Base-by-base conservation (phyloP, 2,797 vertebrate species). In the Fratercula arctica region DNA sequence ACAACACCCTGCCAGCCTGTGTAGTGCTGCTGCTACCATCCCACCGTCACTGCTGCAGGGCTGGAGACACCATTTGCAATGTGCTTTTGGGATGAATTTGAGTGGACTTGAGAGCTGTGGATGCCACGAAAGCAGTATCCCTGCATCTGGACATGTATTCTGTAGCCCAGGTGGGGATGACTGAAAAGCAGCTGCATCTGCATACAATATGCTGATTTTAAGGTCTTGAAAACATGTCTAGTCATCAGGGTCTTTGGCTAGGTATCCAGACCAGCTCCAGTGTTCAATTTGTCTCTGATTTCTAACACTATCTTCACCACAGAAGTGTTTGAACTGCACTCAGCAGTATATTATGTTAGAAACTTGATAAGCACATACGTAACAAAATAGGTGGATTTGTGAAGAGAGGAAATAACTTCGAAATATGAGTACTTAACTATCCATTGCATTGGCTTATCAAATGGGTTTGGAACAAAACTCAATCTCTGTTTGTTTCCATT, bases 181-280 rank as follows among this genome's bases (percentile, higher is more conserved):
- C 70, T 78, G 85, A 94, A 96, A 92, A 90, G 77, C 69, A 95
- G 67, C 57, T 78, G 37, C 53, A 80, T 59, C 83, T 94, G 57
- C 88, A 87, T 61, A 80, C 35, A 84, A 24, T 57, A 77, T 45
- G 39, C 37, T 82, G 75, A 84, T 79, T 89, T 89, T 82, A 48
- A 83, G 84, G 51, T 29, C 23, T 23, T 90, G 68, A 73, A 93
- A 93, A 68, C 29, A 68, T 23, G 13, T 69, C 69, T 85, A 76
- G 48, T 25, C 8, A 5, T 79, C 74, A 92, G 46, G 29, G 63
- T 85, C 82, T 81, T 92, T 92, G 87, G 59, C 66, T 92, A 91
- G 20, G 51, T 67, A 87, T 76, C 35, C 13, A 76, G 18, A 54
- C 15, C 53, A 57, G 29, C 57, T 77, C 35, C 33, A 64, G 45